phyloP scores from a whole-genome alignment of 2,888 invertebrate genomes.

The Brenthis ino region DNA sequence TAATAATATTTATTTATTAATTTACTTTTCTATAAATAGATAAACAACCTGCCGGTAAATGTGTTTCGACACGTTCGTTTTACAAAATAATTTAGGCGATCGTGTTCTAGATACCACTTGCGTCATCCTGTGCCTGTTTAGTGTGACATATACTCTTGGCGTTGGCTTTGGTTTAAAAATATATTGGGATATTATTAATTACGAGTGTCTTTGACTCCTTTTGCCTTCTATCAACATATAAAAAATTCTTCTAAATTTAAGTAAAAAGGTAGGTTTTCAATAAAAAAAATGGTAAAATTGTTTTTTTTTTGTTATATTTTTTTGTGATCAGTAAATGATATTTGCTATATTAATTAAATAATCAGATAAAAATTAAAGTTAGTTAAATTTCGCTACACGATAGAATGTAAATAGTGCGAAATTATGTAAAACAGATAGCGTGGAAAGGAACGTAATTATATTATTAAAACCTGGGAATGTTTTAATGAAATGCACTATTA shows the following conservation, averaged over 20 bases:
- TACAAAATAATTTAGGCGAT: slow-evolving; percentile 24
- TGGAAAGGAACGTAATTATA: slow-evolving; percentile 28
- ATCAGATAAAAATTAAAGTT: too few relatives aligned
- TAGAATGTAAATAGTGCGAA: slow-evolving; percentile 11
- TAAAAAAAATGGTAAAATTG: too few relatives aligned
- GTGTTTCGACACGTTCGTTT: slow-evolving; percentile 25
- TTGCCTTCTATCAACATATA: background rate
- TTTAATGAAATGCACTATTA: slow-evolving; percentile 1
- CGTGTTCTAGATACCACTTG: slow-evolving; percentile 31
- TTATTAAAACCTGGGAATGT: slow-evolving; percentile 14
- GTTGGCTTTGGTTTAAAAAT: slow-evolving; percentile 22
- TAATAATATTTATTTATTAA: background rate
- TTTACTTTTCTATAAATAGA: background rate
- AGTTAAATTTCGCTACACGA: background rate
- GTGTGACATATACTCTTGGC: slow-evolving; percentile 29
- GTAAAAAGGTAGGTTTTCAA: too few relatives aligned
- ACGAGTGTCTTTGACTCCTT: slow-evolving; percentile 6
- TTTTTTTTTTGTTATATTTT: too few relatives aligned
- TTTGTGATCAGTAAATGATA: too few relatives aligned
- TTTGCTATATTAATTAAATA: too few relatives aligned
- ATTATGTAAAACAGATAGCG: slow-evolving; percentile 26
- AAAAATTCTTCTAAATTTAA: too few relatives aligned
- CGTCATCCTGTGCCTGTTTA: slow-evolving; percentile 28
- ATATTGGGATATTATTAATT: slow-evolving; percentile 13
- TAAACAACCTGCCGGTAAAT: slow-evolving; percentile 23